Conservation (phyloP, 64 coral and sea anemone genomes). For the Pachyseris speciosa region DNA sequence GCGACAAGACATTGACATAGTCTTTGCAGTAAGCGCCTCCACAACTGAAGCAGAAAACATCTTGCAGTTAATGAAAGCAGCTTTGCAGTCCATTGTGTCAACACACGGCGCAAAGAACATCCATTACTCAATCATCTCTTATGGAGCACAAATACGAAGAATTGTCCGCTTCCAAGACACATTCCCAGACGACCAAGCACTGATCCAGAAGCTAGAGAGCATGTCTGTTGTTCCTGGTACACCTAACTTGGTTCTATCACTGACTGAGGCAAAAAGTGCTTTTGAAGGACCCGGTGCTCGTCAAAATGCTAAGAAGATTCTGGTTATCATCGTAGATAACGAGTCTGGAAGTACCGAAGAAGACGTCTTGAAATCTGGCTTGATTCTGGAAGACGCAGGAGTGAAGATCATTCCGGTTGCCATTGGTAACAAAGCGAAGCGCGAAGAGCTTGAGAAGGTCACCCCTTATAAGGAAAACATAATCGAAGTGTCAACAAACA, state of each 20-base stretch:
- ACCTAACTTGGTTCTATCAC: slow-evolving; percentile 51
- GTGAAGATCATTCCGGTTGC: slow-evolving; percentile 88
- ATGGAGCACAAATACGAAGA: slow-evolving; percentile 27
- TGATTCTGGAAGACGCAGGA: slow-evolving; percentile 48
- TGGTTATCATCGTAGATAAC: slow-evolving; percentile 85
- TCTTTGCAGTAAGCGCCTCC: slow-evolving; percentile 82
- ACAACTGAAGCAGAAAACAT: slow-evolving; percentile 38
- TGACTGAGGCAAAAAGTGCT: slow-evolving; percentile 40
- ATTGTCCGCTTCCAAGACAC: slow-evolving; percentile 39
- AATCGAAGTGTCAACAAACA: slow-evolving; percentile 37
- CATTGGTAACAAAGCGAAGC: slow-evolving; percentile 51
- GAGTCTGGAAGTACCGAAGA: slow-evolving; percentile 48
- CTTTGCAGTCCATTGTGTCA: slow-evolving; percentile 57
- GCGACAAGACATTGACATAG: slow-evolving; percentile 61
- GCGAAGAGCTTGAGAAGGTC: slow-evolving; percentile 54
- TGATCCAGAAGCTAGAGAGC: slow-evolving; percentile 39
- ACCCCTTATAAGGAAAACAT: slow-evolving; percentile 66
- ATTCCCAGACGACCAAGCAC: slow-evolving; percentile 50
- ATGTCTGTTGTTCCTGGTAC: slow-evolving; percentile 33
- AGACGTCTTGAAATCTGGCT: slow-evolving; percentile 44
- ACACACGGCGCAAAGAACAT: slow-evolving; percentile 60
- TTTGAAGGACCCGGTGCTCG: slow-evolving; percentile 77
- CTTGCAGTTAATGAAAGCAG: slow-evolving; percentile 73
- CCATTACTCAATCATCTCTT: slow-evolving; percentile 75
- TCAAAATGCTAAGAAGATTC: slow-evolving; percentile 73